Conservation (phyloP, 2,888 invertebrate genomes). For the Metacarcinus magister region DNA sequence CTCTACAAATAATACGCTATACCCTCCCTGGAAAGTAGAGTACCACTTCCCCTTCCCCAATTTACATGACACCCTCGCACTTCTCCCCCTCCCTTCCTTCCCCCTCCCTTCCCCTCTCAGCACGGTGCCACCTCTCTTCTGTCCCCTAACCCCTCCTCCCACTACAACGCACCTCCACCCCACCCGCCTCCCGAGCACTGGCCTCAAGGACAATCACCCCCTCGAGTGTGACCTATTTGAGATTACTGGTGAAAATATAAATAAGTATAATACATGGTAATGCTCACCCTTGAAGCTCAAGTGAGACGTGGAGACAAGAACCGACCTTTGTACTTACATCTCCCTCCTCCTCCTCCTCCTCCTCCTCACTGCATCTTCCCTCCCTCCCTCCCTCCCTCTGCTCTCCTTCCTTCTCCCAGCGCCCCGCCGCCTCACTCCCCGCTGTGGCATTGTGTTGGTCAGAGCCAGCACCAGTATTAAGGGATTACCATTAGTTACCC, state of each 20-base stretch:
- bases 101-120: background rate
- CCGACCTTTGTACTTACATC: background rate
- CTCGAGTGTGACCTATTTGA: slow-evolving; percentile 49
- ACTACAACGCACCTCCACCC: background rate
- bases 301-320: slow-evolving; percentile 51
- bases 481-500: slow-evolving; percentile 72
- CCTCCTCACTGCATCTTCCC: background rate
- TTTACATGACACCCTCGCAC: background rate
- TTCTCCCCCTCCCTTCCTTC: background rate
- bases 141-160: background rate
- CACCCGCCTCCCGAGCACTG: background rate
- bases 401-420: background rate
- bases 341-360: background rate
- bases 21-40: background rate
- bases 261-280: slow-evolving; percentile 56
- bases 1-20: background rate
- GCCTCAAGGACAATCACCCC: slow-evolving; percentile 29
- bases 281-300: slow-evolving; percentile 37
- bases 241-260: background rate
- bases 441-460: slow-evolving; percentile 59
- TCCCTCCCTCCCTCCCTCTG: background rate
- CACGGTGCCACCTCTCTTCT: background rate
- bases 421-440: background rate
- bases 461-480: slow-evolving; percentile 50
- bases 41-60: slow-evolving; percentile 15